phyloP scores from a whole-genome alignment of 2,797 vertebrate genomes.

The Gallinago nigripennis region DNA sequence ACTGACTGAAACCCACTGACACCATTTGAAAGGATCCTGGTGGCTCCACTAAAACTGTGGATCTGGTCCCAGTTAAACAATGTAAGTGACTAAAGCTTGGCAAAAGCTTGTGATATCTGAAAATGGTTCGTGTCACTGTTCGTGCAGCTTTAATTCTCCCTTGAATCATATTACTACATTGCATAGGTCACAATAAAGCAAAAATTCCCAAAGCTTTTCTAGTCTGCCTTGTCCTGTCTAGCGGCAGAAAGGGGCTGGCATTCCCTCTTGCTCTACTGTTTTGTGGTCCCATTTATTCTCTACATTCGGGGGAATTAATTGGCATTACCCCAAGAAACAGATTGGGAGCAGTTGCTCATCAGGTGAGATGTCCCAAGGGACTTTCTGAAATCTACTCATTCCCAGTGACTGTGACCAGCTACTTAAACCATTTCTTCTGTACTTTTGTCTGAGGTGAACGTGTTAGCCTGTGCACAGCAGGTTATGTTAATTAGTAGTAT shows the following conservation, averaged over 20 bases:
- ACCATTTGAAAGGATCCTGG: background rate
- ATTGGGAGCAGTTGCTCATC: background rate
- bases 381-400: background rate
- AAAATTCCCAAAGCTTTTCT: background rate
- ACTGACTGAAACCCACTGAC: background rate
- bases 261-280: background rate
- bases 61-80: background rate
- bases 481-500: background rate
- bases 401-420: background rate
- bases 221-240: background rate
- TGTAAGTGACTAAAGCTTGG: background rate
- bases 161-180: background rate
- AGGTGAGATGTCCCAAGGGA: background rate
- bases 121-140: background rate
- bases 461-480: background rate
- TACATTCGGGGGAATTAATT: background rate
- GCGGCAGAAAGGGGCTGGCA: background rate
- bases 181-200: background rate
- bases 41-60: background rate
- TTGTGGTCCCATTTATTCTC: background rate
- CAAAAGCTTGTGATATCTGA: background rate
- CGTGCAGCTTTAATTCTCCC: background rate
- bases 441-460: background rate
- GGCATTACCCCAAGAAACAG: background rate
- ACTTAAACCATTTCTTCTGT: background rate